Percentiles rank a stretch among this genome's conserved stretches.
These are phyloP conservation scores for Drosophila persimilis DNA, from an alignment of 1,140 invertebrate genomes.

Conservation along the genomic window DNA sequence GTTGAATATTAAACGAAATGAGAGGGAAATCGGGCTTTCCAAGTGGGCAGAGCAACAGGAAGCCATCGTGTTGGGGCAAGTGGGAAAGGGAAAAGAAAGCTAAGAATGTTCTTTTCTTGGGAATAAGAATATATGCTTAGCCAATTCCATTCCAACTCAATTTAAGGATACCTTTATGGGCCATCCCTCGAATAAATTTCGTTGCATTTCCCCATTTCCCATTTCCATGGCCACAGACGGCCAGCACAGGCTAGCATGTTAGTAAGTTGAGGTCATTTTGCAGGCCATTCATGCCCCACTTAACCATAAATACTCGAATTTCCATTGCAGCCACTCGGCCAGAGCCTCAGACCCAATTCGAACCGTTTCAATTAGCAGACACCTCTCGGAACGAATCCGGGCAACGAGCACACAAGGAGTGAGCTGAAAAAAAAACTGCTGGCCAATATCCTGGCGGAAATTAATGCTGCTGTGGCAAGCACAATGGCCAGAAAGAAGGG, in stretches of 20 bases:
- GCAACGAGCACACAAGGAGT: conserved; percentile 14
- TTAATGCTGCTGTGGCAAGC: conserved; percentile 68
- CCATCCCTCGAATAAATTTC: neutral
- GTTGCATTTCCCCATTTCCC: neutral
- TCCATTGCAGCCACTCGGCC: conserved; percentile 37
- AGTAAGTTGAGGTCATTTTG: conserved; percentile 40
- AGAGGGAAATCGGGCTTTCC: conserved; percentile 43
- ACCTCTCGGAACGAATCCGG: conserved; percentile 39
- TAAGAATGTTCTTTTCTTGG: too few relatives aligned
- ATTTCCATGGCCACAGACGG: conserved; percentile 20
- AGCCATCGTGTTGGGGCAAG: neutral
- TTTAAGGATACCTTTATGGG: neutral
- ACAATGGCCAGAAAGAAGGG: conserved; percentile 17
- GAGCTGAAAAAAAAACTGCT: conserved; percentile 48
- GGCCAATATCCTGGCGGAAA: conserved; percentile 77
- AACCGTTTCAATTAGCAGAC: conserved; percentile 69
- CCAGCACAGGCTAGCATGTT: conserved; percentile 17
- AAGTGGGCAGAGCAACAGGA: conserved; percentile 6
- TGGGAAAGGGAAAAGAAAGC: too few relatives aligned
- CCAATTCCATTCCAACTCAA: neutral
- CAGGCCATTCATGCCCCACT: conserved; percentile 43
- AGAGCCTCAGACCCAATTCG: conserved; percentile 24
- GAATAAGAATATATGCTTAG: neutral
- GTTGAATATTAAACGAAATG: neutral
- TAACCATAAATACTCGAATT: conserved; percentile 56